Base-by-base conservation (phyloP, 2,797 vertebrate genomes). In the Rhyacichthys aspro region DNA sequence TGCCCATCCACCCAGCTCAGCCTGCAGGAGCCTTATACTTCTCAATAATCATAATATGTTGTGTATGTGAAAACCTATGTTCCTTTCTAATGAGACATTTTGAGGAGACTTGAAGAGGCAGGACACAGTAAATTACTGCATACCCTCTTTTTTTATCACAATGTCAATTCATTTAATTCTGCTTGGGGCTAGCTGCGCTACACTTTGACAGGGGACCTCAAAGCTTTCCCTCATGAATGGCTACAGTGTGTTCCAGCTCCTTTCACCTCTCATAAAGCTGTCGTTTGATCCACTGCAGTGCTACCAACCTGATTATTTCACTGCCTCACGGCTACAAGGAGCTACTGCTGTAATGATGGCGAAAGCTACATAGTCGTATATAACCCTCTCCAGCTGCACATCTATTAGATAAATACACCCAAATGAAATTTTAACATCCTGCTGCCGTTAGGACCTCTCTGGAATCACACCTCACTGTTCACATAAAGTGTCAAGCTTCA, bases 281-380 rank as follows among this genome's bases (percentile, higher is more conserved):
- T 64, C 44, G 14, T 76, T 79, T 74, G 70, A 83, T 82, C 83
- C 76, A 50, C 70, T 58, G 72, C 77, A 14, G 55, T 15, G 65
- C 68, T 43, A 18, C 72, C 67, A 39, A 55, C 59, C 64, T 70
- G 61, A 73, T 81, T 76, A 67, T 71, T 65, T 73, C 64, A 58
- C 12, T 28, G 53, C 69, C 81, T 76, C 60, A 3, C 52, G 63
- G 72, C 77, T 73, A 70, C 53, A 33, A n/a, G 79, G 67, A 43
- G n/a, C 65, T 61, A 4, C 65, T 2, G 9, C 53, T 67, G 48
- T 67, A 71, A 82, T 79, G 63, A 81, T 68, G 70, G 55, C 55
- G 54, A 74, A 50, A 69, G 73, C 64, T 78, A 68, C 50, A 54
- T 37, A 55, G 60, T 67, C 65, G 67, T 78, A 64, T 65, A 72